Percentiles rank a stretch among this genome's conserved stretches.
These are phyloP conservation scores for Onychomys arenicola DNA, from an alignment of 2,797 vertebrate genomes.

Conservation along the genomic window DNA sequence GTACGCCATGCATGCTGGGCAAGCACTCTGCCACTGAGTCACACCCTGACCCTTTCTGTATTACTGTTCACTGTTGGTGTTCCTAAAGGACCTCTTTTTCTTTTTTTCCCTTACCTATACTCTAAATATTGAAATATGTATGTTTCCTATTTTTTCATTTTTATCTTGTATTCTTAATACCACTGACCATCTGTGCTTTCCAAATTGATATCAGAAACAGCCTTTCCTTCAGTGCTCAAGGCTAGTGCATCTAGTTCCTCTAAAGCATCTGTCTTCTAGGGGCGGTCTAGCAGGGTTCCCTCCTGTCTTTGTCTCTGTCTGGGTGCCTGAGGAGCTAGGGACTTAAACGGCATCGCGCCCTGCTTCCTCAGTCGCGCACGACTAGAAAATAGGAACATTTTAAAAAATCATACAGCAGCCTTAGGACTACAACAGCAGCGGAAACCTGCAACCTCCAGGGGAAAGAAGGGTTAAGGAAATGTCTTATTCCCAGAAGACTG, in stretches of 20 bases:
- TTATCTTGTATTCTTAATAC: background rate
- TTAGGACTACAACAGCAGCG: background rate
- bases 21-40: background rate
- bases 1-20: too few species aligned
- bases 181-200: background rate
- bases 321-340: background rate
- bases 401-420: background rate
- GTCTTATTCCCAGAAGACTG: background rate
- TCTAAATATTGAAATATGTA: background rate
- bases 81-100: background rate
- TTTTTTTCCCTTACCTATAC: too few species aligned
- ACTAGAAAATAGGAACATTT: background rate
- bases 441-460: background rate
- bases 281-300: too few species aligned
- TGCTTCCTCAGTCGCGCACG: rapidly evolving
- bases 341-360: background rate
- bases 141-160: background rate
- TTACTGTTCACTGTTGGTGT: background rate
- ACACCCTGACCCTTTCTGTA: too few species aligned
- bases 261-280: background rate
- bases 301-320: background rate
- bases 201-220: background rate
- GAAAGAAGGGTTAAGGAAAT: background rate
- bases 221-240: background rate
- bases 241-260: too few species aligned